Percentiles rank a stretch among this genome's conserved stretches.
Evolutionary conservation across 2,888 invertebrate species (phyloP).

Genomic region (Archaeoteleia sp.): DNA sequence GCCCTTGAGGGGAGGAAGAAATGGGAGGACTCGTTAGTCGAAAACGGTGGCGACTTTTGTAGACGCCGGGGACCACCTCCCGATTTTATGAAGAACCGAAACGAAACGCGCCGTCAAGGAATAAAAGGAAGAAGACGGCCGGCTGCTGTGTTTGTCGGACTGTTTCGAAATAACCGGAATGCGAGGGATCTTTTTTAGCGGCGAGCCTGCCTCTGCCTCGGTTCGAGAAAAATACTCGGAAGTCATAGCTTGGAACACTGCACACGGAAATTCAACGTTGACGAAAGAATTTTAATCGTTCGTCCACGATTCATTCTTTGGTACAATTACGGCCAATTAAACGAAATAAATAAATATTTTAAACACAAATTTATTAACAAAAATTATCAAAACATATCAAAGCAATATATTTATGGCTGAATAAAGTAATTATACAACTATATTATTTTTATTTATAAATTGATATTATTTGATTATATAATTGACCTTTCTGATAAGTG

Average conservation of each 20-base stretch:
- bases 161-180: constrained; percentile 56
- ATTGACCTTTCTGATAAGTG: no score
- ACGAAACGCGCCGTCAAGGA: constrained; percentile 57
- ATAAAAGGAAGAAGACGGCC: constrained; percentile 54
- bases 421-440: no score
- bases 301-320: no score
- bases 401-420: no score
- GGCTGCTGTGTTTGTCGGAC: constrained; percentile 53
- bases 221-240: not conserved
- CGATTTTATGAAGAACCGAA: constrained; percentile 57
- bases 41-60: constrained; percentile 59
- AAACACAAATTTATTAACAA: no score
- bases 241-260: not conserved
- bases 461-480: no score
- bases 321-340: no score
- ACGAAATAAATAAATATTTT: no score
- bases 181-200: constrained; percentile 1
- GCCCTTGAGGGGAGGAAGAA: constrained; percentile 17
- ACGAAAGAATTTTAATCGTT: not conserved
- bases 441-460: no score
- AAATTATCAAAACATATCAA: no score
- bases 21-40: constrained; percentile 56
- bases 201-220: not conserved
- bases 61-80: constrained; percentile 59
- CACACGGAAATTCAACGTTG: not conserved